A percentile compares a stretch with the other conserved stretches of the same genome.
phyloP scores from a whole-genome alignment of 2,113 vertebrate genomes.

The Xyliphius kryptos region DNA sequence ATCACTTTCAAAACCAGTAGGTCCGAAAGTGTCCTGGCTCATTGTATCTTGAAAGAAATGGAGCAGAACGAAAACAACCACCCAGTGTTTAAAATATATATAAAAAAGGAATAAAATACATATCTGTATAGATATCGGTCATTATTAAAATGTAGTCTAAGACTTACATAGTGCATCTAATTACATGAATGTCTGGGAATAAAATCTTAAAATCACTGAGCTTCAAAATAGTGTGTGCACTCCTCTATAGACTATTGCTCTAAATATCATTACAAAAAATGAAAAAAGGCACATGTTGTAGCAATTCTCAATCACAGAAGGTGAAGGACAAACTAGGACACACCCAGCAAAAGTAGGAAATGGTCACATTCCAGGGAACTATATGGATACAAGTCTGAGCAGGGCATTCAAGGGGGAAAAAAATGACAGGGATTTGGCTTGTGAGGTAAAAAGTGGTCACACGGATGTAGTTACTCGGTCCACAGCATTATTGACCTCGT shows the following conservation, averaged over 20 bases:
- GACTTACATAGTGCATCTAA: constrained; percentile 69
- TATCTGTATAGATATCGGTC: constrained; percentile 62
- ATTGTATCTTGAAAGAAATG: constrained; percentile 63
- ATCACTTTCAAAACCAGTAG: constrained; percentile 71
- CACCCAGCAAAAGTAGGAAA: constrained; percentile 29
- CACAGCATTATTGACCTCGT: constrained; percentile 92
- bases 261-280: constrained; percentile 59
- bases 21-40: constrained; percentile 67
- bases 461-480: constrained; percentile 95
- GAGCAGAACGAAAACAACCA: constrained; percentile 60
- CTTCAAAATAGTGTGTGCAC: constrained; percentile 49
- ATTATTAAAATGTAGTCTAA: constrained; percentile 48
- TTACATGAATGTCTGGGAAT: constrained; percentile 53
- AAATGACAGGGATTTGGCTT: constrained; percentile 61
- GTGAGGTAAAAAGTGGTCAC: constrained; percentile 72
- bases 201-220: constrained; percentile 49
- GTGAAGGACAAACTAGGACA: constrained; percentile 43
- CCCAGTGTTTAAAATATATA: constrained; percentile 78
- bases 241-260: constrained; percentile 65
- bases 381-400: constrained; percentile 48
- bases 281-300: constrained; percentile 79
- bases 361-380: constrained; percentile 20
- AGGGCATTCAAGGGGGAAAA: constrained; percentile 30
- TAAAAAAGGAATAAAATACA: constrained; percentile 59
- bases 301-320: constrained; percentile 44